Base-by-base conservation (phyloP, 2,888 invertebrate species). In the Rhamphomyia laevipes region DNA sequence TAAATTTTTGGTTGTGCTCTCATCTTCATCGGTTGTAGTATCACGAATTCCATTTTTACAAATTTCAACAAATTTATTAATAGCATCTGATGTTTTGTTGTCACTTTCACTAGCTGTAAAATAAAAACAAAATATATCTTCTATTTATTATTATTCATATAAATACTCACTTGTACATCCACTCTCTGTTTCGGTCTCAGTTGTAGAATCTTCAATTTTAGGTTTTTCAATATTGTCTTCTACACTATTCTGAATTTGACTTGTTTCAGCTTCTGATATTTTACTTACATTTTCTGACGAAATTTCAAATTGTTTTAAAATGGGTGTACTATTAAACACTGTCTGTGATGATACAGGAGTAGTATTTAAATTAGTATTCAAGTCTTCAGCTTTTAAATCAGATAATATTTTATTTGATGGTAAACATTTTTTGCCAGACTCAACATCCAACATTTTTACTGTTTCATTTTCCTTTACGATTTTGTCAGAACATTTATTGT, bases 251-350 rank as follows among this genome's bases (percentile, higher is more conserved):
- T 49, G 49, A 9, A 27, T 48, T n/a, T 47, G 47, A 33, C 51
- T 53, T 15, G 48, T 43, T 35, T 53, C 55, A 10, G 38, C 46
- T 23, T 57, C 54, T 3, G 58, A 55, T 48, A 57, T 56, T 50
- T 55, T 56, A 41, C 55, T 57, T 21, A 56, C 56, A 47, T 55
- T 57, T 45, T 57, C 59, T 13, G 56, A 53, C 4, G 55, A 53
- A 38, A 57, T 56, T 54, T 56, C 58, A 42, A 54, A 56, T 46
- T 54, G 52, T 40, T 55, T 56, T 38, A 52, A 48, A 27, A 55
- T 55, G 1, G 56, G 53, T 11, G 58, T 57, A 31, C 53, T 59
- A 44, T 57, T 56, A 33, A 53, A 56, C 5, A 57, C 55, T 42
- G 55, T 57, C n/a, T n/a, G 55, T 45, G 7, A 48, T 48, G 54